phyloP scores from a whole-genome alignment of 2,888 invertebrate genomes.

The Drosophila meridionalis region DNA sequence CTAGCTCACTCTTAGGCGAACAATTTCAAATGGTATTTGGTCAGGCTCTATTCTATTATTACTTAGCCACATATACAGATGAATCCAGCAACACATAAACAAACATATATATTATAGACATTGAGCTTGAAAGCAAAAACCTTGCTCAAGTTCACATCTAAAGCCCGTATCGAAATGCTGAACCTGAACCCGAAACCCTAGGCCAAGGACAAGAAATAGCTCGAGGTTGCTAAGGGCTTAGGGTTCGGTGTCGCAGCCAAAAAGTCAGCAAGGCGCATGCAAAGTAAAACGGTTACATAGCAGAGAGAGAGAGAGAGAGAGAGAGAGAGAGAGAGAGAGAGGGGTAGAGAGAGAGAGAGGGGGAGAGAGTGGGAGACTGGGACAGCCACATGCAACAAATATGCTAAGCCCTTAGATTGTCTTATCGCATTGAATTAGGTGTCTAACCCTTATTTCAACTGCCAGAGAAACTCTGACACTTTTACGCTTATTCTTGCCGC shows the following conservation, averaged over 20 bases:
- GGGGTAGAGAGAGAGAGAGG: background rate
- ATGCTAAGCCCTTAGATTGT: conserved; percentile 66
- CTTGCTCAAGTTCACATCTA: conserved; percentile 43
- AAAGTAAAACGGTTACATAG: conserved; percentile 51
- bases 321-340: background rate
- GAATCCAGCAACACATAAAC: background rate
- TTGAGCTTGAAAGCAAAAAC: conserved; percentile 31
- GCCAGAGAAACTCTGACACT: conserved; percentile 64
- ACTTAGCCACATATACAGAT: background rate
- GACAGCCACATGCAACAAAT: conserved; percentile 63
- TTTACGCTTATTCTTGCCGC: conserved; percentile 58
- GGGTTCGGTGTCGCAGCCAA: conserved; percentile 16
- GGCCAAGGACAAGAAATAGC: conserved; percentile 21
- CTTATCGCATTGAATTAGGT: conserved; percentile 70
- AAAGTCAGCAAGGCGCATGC: conserved; percentile 56
- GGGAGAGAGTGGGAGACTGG: background rate
- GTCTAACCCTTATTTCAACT: conserved; percentile 70
- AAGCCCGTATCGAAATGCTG: conserved; percentile 12
- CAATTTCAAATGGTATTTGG: too few relatives aligned
- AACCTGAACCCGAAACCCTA: conserved; percentile 20
- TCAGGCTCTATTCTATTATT: background rate
- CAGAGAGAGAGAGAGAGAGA: background rate
- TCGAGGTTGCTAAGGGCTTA: background rate
- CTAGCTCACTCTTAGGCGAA: too few relatives aligned
- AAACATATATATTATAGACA: background rate